phyloP scores from a whole-genome alignment of 2,797 vertebrate species.

The Eospalax fontanierii region DNA sequence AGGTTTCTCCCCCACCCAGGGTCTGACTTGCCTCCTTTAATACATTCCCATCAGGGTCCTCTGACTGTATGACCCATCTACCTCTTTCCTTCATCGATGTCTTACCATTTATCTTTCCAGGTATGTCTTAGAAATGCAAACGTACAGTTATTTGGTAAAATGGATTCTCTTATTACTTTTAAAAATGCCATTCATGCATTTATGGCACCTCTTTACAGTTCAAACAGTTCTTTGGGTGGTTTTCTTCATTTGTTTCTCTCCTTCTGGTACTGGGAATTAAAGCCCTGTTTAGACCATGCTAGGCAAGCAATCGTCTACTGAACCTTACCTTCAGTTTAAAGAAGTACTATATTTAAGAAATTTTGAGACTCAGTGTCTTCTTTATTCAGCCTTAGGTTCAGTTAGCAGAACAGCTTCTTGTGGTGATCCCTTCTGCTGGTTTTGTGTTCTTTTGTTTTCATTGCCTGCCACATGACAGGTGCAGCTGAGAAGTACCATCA shows the following conservation, averaged over 20 bases:
- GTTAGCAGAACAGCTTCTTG: neutral
- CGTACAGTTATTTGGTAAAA: neutral
- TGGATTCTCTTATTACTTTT: constrained; percentile 16
- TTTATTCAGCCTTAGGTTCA: constrained; percentile 35
- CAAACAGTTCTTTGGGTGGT: neutral
- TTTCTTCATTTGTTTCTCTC: neutral
- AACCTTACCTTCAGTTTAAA: neutral
- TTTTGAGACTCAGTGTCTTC: neutral
- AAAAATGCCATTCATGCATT: constrained; percentile 1
- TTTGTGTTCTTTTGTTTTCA: constrained; percentile 57
- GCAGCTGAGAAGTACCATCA: constrained; percentile 53
- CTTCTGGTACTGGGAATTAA: neutral
- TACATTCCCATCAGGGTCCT: constrained; percentile 67
- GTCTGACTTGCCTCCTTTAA: constrained; percentile 9
- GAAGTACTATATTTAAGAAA: constrained; percentile 46
- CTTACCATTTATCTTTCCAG: constrained; percentile 44
- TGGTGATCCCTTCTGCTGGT: constrained; percentile 36
- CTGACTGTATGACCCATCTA: constrained; percentile 35
- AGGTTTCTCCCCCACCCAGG: neutral
- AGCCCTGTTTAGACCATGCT: neutral
- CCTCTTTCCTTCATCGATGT: constrained; percentile 34
- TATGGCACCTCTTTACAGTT: neutral
- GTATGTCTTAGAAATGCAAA: constrained; percentile 60
- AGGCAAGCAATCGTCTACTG: neutral
- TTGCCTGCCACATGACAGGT: constrained; percentile 59